phyloP scores from a whole-genome alignment of 1,140 invertebrate species.

The Philotrypesis tridentata region DNA sequence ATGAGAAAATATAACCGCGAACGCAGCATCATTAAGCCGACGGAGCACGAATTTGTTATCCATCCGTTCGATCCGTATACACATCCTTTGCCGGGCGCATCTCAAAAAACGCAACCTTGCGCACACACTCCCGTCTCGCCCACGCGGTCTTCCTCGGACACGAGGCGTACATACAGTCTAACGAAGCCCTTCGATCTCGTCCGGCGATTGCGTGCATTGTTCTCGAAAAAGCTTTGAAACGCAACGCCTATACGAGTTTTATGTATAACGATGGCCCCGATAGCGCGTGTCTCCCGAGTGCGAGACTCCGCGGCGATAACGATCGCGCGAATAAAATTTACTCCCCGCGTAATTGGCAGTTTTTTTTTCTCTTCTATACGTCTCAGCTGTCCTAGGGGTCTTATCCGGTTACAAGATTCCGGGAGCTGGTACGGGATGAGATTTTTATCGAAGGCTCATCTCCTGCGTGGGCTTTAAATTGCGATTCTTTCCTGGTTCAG shows the following conservation, averaged over 20 bases:
- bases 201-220: slow-evolving; percentile 32
- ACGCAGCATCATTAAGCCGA: background rate
- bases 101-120: background rate
- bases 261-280: slow-evolving; percentile 22
- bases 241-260: slow-evolving; percentile 16
- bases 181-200: slow-evolving; percentile 8
- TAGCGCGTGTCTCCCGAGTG: slow-evolving; percentile 27
- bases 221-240: slow-evolving; percentile 18
- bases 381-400: background rate
- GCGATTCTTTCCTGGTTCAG: background rate
- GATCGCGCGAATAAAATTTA: slow-evolving; percentile 44
- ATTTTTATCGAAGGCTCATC: slow-evolving; percentile 22
- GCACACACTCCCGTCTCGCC: background rate
- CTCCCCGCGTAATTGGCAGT: slow-evolving; percentile 41
- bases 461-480: background rate
- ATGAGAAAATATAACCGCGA: background rate
- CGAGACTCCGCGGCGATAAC: slow-evolving; percentile 28
- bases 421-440: background rate
- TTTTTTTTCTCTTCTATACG: background rate
- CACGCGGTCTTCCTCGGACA: background rate
- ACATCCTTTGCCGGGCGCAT: background rate
- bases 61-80: background rate
- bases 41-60: slow-evolving; percentile 11
- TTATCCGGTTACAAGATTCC: slow-evolving; percentile 34
- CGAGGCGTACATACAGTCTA: background rate